Evolutionary conservation across 2,888 invertebrate species (phyloP).

Genomic region (Drosophila heteroneura): DNA sequence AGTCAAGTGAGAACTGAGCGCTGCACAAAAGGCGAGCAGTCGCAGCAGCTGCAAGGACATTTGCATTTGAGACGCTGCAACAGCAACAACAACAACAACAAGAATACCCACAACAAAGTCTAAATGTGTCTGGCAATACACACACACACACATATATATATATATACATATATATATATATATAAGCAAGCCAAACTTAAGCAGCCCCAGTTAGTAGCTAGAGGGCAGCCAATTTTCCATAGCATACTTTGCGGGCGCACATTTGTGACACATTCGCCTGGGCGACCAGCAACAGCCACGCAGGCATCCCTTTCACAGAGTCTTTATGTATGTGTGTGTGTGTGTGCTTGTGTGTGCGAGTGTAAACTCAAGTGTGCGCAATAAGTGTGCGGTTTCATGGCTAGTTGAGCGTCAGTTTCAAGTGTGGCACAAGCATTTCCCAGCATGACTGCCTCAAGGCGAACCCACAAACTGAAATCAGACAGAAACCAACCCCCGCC

Average conservation of each 20-base stretch:
- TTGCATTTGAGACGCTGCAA: slow-evolving; percentile 54
- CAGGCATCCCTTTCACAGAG: slow-evolving; percentile 28
- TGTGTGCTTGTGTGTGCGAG: slow-evolving; percentile 10
- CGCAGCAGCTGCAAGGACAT: slow-evolving; percentile 56
- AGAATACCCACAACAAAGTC: slow-evolving; percentile 10
- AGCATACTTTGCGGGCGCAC: slow-evolving; percentile 74
- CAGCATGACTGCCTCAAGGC: slow-evolving; percentile 40
- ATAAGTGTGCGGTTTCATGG: slow-evolving; percentile 70
- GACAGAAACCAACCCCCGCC: neutral
- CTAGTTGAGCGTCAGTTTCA: slow-evolving; percentile 61
- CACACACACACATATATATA: slow-evolving; percentile 1
- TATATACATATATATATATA: neutral
- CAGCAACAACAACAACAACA: slow-evolving; percentile 14
- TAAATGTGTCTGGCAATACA: slow-evolving; percentile 28
- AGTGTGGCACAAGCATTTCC: slow-evolving; percentile 48
- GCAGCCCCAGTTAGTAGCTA: slow-evolving; percentile 17
- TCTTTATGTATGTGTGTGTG: neutral
- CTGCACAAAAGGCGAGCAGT: slow-evolving; percentile 41
- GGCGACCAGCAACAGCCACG: slow-evolving; percentile 59
- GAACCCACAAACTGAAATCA: slow-evolving; percentile 3
- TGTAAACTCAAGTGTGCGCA: slow-evolving; percentile 59
- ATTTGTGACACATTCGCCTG: slow-evolving; percentile 75
- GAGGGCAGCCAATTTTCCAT: slow-evolving; percentile 51
- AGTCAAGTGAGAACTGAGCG: slow-evolving; percentile 65
- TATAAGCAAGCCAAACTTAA: slow-evolving; percentile 38